Evolutionary conservation across 2,797 vertebrate species (phyloP), one percentile per base, ranked within the genome.

Genomic region (Oryzias sinensis): DNA sequence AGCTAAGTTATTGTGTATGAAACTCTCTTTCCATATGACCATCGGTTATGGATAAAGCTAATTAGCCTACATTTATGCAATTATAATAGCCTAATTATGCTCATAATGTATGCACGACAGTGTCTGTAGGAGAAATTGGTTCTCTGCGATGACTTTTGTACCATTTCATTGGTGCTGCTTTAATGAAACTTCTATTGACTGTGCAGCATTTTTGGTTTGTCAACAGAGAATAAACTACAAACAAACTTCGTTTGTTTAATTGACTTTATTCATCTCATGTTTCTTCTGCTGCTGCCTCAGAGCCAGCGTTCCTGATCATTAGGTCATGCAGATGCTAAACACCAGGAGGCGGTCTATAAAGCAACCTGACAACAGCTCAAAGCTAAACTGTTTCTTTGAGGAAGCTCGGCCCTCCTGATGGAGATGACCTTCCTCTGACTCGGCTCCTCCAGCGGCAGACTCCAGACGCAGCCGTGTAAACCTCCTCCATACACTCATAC

Each of bases 291-390:
- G 15, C 43, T 29, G 40, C 18, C 49, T 33, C 24, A 59, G 48
- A 49, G 18, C 3, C 3, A 1, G 33, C 63, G 68, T 68, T 70
- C 42, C 49, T 56, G 69, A 45, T n/a, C 47, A 56, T 64, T 67
- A 44, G 44, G 47, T 61, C 51, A 61, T 59, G 65, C 59, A 53
- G 51, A n/a, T 9, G 54, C n/a, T 57, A 66, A 70, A 50, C 53
- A 53, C 40, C 43, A 60, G 67, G 73, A 74, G 58, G 74, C 66
- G 72, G 61, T 60, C 57, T 6, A 15, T n/a, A 67, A 67, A 65
- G 56, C 57, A 43, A 18, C 62, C 64, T 5, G 51, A 56, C 16
- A 33, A 50, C 46, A 25, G 8, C 49, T 25, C 42, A 57, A 2
- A 33, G 46, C 62, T 57, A 61, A 53, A 48, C 49, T 54, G 46